Conservation (phyloP, 2,797 vertebrate genomes). For the Epinephelus coioides region DNA sequence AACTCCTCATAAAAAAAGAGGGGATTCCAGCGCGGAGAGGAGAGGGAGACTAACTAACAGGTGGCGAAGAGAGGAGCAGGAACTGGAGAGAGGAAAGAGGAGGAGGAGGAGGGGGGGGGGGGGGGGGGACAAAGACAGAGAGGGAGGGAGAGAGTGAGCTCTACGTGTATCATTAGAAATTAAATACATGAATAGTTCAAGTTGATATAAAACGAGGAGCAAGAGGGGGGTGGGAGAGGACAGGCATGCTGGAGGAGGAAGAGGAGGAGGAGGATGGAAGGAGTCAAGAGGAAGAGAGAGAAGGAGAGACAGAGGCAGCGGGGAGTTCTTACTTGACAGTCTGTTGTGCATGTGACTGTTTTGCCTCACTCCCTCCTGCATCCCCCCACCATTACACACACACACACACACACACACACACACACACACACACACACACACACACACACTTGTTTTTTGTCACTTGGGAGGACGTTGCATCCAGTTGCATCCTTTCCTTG, state of each 20-base stretch:
- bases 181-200: constrained; percentile 73
- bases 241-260: constrained; percentile 54
- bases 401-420: constrained; percentile 26
- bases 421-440: constrained; percentile 20
- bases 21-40: constrained; percentile 72
- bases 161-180: constrained; percentile 73
- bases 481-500: constrained; percentile 1
- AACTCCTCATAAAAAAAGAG: constrained; percentile 81
- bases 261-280: constrained; percentile 40
- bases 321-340: constrained; percentile 77
- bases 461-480: constrained; percentile 44
- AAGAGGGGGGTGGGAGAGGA: constrained; percentile 45
- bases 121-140: constrained; percentile 21
- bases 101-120: constrained; percentile 39
- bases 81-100: constrained; percentile 48
- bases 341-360: constrained; percentile 75
- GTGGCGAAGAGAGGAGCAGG: constrained; percentile 69
- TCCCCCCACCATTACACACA: constrained; percentile 22
- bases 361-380: constrained; percentile 39
- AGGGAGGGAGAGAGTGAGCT: constrained; percentile 30
- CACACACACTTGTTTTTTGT: constrained; percentile 44
- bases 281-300: constrained; percentile 9
- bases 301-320: constrained; percentile 32
- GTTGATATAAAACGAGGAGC: constrained; percentile 67
- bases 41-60: constrained; percentile 80